A percentile compares a stretch with the other conserved stretches of the same genome.
phyloP scores from a whole-genome alignment of 2,797 vertebrate species.

The Potorous gilbertii region DNA sequence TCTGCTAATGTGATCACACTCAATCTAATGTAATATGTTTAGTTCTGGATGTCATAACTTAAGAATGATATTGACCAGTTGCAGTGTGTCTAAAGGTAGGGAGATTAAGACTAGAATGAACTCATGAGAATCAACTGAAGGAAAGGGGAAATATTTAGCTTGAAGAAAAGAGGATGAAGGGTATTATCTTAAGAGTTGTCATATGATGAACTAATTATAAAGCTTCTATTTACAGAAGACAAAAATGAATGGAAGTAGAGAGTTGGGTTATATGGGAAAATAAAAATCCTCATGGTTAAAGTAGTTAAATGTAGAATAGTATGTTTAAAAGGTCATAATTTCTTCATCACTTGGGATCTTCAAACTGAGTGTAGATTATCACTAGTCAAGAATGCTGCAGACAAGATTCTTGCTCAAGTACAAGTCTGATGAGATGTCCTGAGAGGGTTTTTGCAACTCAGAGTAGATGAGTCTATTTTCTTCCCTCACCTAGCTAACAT shows the following conservation, averaged over 20 bases:
- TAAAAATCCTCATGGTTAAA: background rate
- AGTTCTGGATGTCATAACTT: background rate
- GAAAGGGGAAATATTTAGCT: background rate
- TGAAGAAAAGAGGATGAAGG: background rate
- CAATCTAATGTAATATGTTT: background rate
- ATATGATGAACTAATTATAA: background rate
- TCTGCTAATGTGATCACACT: background rate
- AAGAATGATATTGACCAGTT: background rate
- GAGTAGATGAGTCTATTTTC: background rate
- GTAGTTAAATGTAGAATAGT: background rate
- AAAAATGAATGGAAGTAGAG: slow-evolving; percentile 8
- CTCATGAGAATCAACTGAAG: background rate
- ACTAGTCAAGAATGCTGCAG: background rate
- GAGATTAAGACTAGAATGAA: background rate
- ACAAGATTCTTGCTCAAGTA: background rate
- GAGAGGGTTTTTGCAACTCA: background rate
- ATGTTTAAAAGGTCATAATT: background rate
- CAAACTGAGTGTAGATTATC: background rate
- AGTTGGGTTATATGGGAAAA: background rate
- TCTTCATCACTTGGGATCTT: background rate
- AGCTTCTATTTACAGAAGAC: background rate
- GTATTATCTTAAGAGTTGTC: background rate
- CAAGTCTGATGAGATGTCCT: background rate
- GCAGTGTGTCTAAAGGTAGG: background rate
- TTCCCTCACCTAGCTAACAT: background rate